Conservation (phyloP, 2,797 vertebrate species). For the Discoglossus pictus region DNA sequence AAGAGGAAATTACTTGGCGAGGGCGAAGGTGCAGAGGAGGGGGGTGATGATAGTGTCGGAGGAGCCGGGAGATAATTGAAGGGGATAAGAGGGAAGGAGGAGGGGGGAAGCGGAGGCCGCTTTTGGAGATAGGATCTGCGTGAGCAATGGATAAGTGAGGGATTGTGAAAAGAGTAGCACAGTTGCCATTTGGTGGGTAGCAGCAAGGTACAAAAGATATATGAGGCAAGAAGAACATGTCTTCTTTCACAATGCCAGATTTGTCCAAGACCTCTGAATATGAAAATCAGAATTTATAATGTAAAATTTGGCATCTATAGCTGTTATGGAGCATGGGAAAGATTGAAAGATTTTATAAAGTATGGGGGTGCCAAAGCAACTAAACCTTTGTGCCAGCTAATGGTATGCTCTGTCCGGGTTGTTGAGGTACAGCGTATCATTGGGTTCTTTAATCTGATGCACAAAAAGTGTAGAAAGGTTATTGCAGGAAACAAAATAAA, state of each 20-base stretch:
- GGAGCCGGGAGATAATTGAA: conserved; percentile 48
- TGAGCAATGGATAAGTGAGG: conserved; percentile 28
- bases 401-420: no score
- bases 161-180: conserved; percentile 20
- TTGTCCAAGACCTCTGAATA: neutral
- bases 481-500: no score
- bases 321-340: no score
- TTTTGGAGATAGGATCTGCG: conserved; percentile 37
- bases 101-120: conserved; percentile 13
- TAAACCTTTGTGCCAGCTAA: no score
- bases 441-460: no score
- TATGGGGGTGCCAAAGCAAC: no score
- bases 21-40: conserved; percentile 39
- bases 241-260: neutral
- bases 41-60: conserved; percentile 39
- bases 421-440: no score
- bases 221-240: neutral
- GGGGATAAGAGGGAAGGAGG: conserved; percentile 40
- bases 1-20: conserved; percentile 48
- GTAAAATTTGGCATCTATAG: neutral
- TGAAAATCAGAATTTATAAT: neutral
- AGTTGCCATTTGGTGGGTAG: neutral
- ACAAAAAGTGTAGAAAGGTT: no score
- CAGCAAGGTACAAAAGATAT: neutral
- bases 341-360: no score